phyloP scores from a whole-genome alignment of 2,888 invertebrate species.

The Stomorhina lunata region DNA sequence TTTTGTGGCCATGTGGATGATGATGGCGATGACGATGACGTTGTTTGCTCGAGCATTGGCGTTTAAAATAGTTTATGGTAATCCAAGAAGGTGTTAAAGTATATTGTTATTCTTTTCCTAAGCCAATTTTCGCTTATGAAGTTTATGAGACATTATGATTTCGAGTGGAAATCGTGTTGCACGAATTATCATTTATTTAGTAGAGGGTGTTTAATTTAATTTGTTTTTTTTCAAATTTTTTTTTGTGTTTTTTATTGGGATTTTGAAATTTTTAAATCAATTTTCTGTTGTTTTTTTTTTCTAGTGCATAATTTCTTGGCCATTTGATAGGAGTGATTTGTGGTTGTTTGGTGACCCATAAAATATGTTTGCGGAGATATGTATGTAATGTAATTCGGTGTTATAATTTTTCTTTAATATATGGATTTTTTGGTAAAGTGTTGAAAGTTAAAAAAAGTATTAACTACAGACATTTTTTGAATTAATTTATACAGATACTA shows the following conservation, averaged over 20 bases:
- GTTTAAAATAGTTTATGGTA: constrained; percentile 61
- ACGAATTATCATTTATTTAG: constrained; percentile 66
- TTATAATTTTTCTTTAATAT: no score
- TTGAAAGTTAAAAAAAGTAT: no score
- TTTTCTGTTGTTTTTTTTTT: constrained; percentile 19
- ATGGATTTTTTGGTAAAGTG: no score
- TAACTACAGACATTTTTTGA: no score
- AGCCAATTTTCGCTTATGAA: constrained; percentile 57
- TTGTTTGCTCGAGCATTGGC: constrained; percentile 36
- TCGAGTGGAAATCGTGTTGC: constrained; percentile 64
- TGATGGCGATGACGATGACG: constrained; percentile 39
- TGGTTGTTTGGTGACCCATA: constrained; percentile 59
- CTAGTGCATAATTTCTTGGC: constrained; percentile 58
- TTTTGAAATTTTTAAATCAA: no score
- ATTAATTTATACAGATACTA: no score
- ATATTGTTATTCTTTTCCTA: constrained; percentile 40
- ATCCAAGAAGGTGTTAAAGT: constrained; percentile 65
- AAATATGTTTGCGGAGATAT: no score
- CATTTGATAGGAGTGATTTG: constrained; percentile 49
- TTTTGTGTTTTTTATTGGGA: not conserved
- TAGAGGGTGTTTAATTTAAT: constrained; percentile 66
- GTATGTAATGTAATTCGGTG: no score
- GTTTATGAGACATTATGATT: constrained; percentile 67
- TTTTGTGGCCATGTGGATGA: not conserved
- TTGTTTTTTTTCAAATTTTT: constrained; percentile 16